phyloP scores from a whole-genome alignment of 92 coral and sea anemone genomes.

The Paragorgia papillata region DNA sequence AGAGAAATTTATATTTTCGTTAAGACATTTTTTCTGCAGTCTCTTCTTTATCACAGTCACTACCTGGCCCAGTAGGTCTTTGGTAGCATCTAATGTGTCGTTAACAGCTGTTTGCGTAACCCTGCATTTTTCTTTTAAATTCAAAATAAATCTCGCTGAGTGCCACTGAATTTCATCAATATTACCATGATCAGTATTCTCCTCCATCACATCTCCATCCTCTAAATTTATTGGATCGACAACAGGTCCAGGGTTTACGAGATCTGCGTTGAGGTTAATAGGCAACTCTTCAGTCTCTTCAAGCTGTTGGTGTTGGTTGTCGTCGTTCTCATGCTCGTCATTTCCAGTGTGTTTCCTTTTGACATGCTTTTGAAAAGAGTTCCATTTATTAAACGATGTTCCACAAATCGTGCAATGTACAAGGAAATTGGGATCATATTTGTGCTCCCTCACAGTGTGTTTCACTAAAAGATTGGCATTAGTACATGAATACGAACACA shows the following conservation, averaged over 20 bases:
- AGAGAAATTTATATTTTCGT: slow-evolving; percentile 24
- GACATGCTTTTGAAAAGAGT: slow-evolving; percentile 43
- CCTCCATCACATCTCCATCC: too few species aligned
- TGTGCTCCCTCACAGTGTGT: slow-evolving; percentile 45
- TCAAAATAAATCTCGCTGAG: slow-evolving; percentile 37
- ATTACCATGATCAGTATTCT: slow-evolving; percentile 18
- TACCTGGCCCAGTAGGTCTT: slow-evolving; percentile 36
- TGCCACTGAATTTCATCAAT: slow-evolving; percentile 43
- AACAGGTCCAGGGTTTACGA: too few species aligned
- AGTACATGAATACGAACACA: slow-evolving; percentile 24
- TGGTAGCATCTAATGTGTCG: slow-evolving; percentile 28
- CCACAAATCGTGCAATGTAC: slow-evolving; percentile 38
- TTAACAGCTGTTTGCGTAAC: slow-evolving; percentile 27
- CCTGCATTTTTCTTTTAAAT: slow-evolving; percentile 37
- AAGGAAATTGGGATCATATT: slow-evolving; percentile 39
- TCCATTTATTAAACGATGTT: slow-evolving; percentile 41
- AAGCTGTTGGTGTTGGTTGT: too few species aligned
- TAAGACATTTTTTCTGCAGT: slow-evolving; percentile 16
- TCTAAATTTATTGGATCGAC: too few species aligned
- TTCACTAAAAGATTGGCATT: slow-evolving; percentile 24
- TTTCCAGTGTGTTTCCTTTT: slow-evolving; percentile 24
- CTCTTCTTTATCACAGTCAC: slow-evolving; percentile 23
- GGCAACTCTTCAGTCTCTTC: too few species aligned
- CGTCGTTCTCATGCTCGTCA: too few species aligned
- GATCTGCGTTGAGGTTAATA: too few species aligned